A percentile compares a stretch with the other conserved stretches of the same genome.
Conservation (phyloP, 2,888 invertebrate genomes). For the Folsomia manolachei region DNA sequence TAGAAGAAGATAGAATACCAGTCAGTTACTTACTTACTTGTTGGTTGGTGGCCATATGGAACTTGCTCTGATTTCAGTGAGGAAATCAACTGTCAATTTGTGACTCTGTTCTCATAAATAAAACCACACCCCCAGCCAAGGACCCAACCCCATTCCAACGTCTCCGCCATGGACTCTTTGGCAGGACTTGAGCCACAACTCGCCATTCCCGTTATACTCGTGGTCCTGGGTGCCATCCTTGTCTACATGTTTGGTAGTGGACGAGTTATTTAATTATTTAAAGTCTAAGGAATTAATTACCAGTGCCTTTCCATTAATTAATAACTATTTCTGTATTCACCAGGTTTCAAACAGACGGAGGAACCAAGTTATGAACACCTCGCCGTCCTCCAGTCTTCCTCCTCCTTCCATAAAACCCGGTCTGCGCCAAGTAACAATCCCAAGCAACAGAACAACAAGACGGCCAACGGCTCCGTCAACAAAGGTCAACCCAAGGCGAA, state of each 20-base stretch:
- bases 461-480: neutral
- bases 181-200: slow-evolving; percentile 57
- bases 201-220: slow-evolving; percentile 62
- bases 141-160: too few species aligned
- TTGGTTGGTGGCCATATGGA: too few species aligned
- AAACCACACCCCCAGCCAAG: too few species aligned
- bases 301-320: too few species aligned
- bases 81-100: too few species aligned
- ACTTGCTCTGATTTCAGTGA: too few species aligned
- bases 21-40: too few species aligned
- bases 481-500: slow-evolving; percentile 49
- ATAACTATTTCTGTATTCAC: too few species aligned
- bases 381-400: slow-evolving; percentile 42
- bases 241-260: slow-evolving; percentile 71
- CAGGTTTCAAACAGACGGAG: slow-evolving; percentile 70
- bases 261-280: too few species aligned
- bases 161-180: slow-evolving; percentile 51
- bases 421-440: slow-evolving; percentile 25
- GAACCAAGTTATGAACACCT: slow-evolving; percentile 77
- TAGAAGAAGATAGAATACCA: too few species aligned
- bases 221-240: slow-evolving; percentile 69
- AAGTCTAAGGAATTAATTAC: too few species aligned
- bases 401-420: slow-evolving; percentile 30
- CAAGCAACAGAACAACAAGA: slow-evolving; percentile 19
- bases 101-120: too few species aligned